phyloP scores from a whole-genome alignment of 2,113 vertebrate species.

The Ptyas mucosa region DNA sequence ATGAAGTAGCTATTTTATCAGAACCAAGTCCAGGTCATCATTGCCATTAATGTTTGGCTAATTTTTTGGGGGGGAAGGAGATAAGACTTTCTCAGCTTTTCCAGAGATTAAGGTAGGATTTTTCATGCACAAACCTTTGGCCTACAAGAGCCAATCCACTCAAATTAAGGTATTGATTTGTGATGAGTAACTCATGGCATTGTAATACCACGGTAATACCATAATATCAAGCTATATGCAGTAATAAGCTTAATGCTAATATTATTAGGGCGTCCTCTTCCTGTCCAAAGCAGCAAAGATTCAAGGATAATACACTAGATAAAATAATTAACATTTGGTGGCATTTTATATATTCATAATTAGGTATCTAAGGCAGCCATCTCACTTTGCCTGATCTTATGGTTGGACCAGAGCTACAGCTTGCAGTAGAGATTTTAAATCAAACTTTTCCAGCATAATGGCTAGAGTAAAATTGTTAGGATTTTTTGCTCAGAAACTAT shows the following conservation, averaged over 20 bases:
- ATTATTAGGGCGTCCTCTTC: neutral
- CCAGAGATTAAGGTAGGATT: neutral
- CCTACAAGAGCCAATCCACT: neutral
- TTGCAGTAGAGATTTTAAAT: neutral
- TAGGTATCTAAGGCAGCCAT: neutral
- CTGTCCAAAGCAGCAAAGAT: neutral
- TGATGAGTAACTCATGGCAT: neutral
- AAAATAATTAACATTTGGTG: neutral
- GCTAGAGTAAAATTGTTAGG: neutral
- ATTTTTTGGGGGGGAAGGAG: neutral
- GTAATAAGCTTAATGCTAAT: neutral
- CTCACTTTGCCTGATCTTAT: neutral
- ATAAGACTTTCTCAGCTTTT: neutral
- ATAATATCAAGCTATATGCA: neutral
- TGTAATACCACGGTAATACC: neutral
- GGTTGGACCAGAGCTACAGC: neutral
- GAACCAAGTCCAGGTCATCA: neutral
- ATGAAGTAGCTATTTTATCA: neutral
- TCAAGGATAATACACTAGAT: neutral
- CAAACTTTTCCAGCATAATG: neutral
- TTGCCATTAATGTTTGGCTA: neutral
- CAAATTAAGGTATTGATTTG: neutral
- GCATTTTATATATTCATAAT: neutral
- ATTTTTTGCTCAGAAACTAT: neutral
- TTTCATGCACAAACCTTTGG: neutral